These are phyloP conservation scores for Sylvicola cinctus DNA, from an alignment of 2,888 invertebrate genomes.

Conservation along the genomic window DNA sequence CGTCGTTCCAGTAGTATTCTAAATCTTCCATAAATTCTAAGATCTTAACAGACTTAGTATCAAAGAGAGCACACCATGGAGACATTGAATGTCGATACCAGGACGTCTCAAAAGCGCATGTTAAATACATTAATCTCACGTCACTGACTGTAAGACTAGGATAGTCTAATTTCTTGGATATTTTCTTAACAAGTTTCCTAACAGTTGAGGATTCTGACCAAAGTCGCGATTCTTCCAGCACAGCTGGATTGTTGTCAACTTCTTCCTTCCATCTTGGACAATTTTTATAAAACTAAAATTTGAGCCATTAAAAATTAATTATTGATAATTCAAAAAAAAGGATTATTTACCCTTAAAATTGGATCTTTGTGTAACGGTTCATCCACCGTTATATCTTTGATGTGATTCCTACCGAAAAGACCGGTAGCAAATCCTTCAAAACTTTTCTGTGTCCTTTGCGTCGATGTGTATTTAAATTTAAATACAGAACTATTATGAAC, in stretches of 20 bases:
- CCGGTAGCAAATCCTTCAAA: slow-evolving; percentile 54
- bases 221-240: slow-evolving; percentile 32
- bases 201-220: slow-evolving; percentile 34
- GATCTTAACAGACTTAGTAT: slow-evolving; percentile 33
- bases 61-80: slow-evolving; percentile 63
- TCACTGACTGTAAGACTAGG: slow-evolving; percentile 28
- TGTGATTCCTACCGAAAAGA: slow-evolving; percentile 44
- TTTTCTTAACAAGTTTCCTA: slow-evolving; percentile 30
- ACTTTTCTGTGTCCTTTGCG: slow-evolving; percentile 54
- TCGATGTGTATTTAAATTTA: slow-evolving; percentile 57
- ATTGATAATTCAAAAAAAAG: slow-evolving; percentile 3
- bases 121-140: slow-evolving; percentile 42
- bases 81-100: slow-evolving; percentile 42
- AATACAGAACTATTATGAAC: slow-evolving; percentile 31
- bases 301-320: background rate
- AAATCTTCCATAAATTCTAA: slow-evolving; percentile 60
- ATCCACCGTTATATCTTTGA: slow-evolving; percentile 39
- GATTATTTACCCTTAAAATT: slow-evolving; percentile 37
- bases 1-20: slow-evolving; percentile 63
- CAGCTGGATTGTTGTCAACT: slow-evolving; percentile 43
- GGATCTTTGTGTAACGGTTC: slow-evolving; percentile 40
- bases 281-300: slow-evolving; percentile 54
- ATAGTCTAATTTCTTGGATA: slow-evolving; percentile 40
- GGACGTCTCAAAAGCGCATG: slow-evolving; percentile 68
- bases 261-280: slow-evolving; percentile 48